phyloP scores from a whole-genome alignment of 1,140 invertebrate genomes.

The Neodiprion pinetum region DNA sequence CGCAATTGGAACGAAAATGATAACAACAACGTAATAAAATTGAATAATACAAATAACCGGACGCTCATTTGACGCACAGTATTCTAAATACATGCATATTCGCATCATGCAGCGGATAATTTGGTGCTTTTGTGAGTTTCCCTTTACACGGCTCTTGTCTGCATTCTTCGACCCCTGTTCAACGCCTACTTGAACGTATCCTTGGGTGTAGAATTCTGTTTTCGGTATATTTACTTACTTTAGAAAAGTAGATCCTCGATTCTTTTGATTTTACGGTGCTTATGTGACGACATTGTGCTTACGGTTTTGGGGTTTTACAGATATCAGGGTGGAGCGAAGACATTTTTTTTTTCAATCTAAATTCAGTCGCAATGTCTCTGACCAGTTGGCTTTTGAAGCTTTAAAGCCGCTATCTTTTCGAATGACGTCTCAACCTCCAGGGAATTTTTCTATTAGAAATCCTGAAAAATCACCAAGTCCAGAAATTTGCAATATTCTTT shows the following conservation, averaged over 20 bases:
- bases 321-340: neutral
- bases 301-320: neutral
- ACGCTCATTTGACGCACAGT: no score
- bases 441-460: no score
- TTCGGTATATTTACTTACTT: neutral
- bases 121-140: slow-evolving; percentile 3
- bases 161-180: neutral
- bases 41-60: no score
- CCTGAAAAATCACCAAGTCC: neutral
- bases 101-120: neutral
- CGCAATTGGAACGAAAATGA: neutral
- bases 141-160: neutral
- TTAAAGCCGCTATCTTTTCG: no score
- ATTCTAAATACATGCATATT: no score
- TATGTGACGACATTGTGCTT: neutral
- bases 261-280: neutral
- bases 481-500: neutral
- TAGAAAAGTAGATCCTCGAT: neutral
- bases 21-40: neutral
- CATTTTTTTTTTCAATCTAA: no score
- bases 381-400: no score
- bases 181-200: neutral
- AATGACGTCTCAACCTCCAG: no score
- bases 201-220: neutral
- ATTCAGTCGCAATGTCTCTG: no score